These are phyloP conservation scores for Rhagoletis pomonella DNA, from an alignment of 1,140 invertebrate species.

Conservation along the genomic window DNA sequence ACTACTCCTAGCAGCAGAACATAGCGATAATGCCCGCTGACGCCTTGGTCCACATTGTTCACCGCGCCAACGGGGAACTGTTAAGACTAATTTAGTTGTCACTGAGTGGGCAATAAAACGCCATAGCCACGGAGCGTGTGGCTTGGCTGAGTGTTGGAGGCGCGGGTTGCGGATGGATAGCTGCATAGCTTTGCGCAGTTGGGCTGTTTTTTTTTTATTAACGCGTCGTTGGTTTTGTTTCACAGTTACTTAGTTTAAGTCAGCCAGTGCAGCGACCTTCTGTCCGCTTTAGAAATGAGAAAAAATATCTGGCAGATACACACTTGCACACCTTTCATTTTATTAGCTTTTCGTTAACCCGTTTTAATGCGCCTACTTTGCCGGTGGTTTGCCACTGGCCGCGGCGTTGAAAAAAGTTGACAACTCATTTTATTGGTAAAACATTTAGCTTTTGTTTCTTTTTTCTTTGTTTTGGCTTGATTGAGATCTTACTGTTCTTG, in stretches of 20 bases:
- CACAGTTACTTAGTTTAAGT: background rate
- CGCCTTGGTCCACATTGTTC: background rate
- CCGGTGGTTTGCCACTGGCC: background rate
- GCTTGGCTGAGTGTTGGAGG: background rate
- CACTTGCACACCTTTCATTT: background rate
- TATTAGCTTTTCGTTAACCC: slow-evolving; percentile 22
- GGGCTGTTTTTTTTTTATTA: background rate
- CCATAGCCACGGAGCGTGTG: background rate
- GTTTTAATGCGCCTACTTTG: slow-evolving; percentile 19
- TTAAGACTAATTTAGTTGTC: slow-evolving; percentile 48
- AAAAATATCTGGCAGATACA: too few relatives aligned
- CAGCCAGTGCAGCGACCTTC: slow-evolving; percentile 11
- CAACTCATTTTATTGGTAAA: slow-evolving; percentile 44
- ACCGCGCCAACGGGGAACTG: slow-evolving; percentile 22
- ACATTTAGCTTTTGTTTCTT: background rate
- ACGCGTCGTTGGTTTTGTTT: background rate
- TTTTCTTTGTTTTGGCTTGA: background rate
- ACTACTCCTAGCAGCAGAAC: background rate
- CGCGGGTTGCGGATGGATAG: background rate
- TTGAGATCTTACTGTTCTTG: background rate
- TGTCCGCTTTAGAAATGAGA: background rate
- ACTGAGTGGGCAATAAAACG: slow-evolving; percentile 22
- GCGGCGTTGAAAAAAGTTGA: slow-evolving; percentile 28
- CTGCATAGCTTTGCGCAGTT: background rate
- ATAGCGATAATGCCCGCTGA: background rate